Base-by-base conservation (phyloP, 2,113 vertebrate genomes). In the Carassius carassius region DNA sequence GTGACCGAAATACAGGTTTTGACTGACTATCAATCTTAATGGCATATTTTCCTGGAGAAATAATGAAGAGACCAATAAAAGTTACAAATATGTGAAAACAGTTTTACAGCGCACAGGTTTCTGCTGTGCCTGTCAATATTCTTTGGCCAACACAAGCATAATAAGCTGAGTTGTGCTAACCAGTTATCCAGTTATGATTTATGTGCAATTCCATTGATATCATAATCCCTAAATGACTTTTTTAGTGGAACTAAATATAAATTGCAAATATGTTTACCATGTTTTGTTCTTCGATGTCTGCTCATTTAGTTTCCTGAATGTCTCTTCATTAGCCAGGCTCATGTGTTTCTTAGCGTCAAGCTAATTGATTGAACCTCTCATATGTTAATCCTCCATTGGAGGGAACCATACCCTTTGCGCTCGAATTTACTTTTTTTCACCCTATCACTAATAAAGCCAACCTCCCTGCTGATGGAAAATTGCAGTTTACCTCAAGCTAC, bases 381-480 rank as follows among this genome's bases (percentile, higher is more conserved):
- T 83, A 85, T 87, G 78, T 86, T 89, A 86, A 88, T 89, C 88
- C 81, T 78, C 72, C 86, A 83, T 82, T 29, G 78, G 85, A 87
- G 86, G 85, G 74, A 88, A 79, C 86, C 88, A 85, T 89, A 76
- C 88, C 88, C 41, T 83, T 81, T 90, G 86, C 89, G 90, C 90
- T 92, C 89, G 84, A 93, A 92, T 93, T 92, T 91, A 89, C 89
- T 90, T 77, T 88, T 90, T 86, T 90, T 85, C 78, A 89, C 81
- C 92, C 89, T 89, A 87, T 92, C 89, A 94, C 96, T 96, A 96
- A 97, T 94, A 96, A 97, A 97, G 94, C 95, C 91, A 88, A 91
- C 92, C 94, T 95, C 95, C 96, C 96, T 94, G 93, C 94, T 96
- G 95, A 96, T 95, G 94, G 94, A 95, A 94, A 96, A 96, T 95